Base-by-base conservation (phyloP, 1,140 invertebrate species). In the Dysdera silvatica region DNA sequence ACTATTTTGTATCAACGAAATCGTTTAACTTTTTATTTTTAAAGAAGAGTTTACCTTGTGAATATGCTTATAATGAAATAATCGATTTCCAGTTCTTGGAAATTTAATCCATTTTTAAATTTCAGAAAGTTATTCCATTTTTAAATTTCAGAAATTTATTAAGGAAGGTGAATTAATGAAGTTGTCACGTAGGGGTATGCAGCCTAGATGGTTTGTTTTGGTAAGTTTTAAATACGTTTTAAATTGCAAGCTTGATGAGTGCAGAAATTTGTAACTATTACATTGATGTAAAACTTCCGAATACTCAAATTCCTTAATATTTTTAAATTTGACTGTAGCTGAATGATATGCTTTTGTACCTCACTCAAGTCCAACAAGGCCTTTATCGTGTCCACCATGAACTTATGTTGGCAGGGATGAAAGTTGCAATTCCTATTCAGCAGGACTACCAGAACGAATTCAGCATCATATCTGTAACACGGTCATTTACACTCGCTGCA, bases 141-240 rank as follows among this genome's bases (percentile, higher is more conserved):
- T 43, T 70, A 23, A 62, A 51, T 68, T 70, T 7, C 76, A 85
- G 67, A 76, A 79, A 64, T 79, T 88, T 63, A 72, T 88, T 6
- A 86, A 84, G 71, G 82, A 86, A 73, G 86, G 86, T 43, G 83
- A 81, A 78, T 79, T 84, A 57, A 80, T 74, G 75, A 88, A 84
- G 78, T 78, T 83, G 69, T 86, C 77, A 66, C 78, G 79, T 69
- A 86, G 83, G 79, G 85, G 78, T 71, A 79, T 77, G 77, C 86
- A 87, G 69, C 82, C 82, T 8, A 78, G 86, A 68, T 83, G 82
- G 72, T 84, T 87, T 74, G 85, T 86, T 73, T 73, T 87, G 78
- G 85, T 87, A 77, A 78, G 75, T 72, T 18, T n/a, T 33, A n/a
- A 45, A 24, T 26, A 65, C 18, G n/a, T 8, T 63, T 70, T 33